Evolutionary conservation across 2,797 vertebrate species (phyloP).

Genomic region (Trachops cirrhosus): DNA sequence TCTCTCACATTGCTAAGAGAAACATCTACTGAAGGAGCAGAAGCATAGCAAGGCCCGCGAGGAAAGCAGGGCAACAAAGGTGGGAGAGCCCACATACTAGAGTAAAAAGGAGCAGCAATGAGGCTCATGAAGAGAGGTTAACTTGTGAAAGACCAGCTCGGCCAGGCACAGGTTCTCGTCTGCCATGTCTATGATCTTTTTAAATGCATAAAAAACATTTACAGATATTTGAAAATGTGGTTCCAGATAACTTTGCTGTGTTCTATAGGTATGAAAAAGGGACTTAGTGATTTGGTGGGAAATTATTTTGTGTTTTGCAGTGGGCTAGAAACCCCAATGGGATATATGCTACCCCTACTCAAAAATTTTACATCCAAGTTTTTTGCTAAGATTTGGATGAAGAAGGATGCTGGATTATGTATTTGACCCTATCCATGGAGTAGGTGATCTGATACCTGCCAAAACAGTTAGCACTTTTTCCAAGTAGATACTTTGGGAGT

Average conservation of each 20-base stretch:
- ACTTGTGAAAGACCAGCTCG: neutral
- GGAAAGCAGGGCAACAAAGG: neutral
- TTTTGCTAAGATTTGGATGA: conserved; percentile 1
- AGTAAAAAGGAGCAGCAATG: neutral
- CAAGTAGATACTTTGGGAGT: neutral
- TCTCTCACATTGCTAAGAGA: neutral
- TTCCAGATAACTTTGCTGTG: neutral
- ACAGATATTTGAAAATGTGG: neutral
- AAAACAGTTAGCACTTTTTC: neutral
- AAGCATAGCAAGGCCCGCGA: neutral
- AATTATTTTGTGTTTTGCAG: neutral
- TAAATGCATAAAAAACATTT: neutral
- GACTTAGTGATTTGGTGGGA: neutral
- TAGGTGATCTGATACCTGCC: neutral
- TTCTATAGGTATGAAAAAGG: neutral
- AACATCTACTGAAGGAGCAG: neutral
- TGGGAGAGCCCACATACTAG: neutral
- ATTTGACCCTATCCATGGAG: neutral
- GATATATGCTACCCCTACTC: neutral
- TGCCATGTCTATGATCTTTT: neutral
- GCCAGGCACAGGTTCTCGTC: neutral
- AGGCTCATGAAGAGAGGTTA: neutral
- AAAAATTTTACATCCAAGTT: neutral
- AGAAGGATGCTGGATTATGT: neutral
- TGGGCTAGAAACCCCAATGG: neutral